A percentile compares a stretch with the other conserved stretches of the same genome.
These are phyloP conservation scores for Phenganax stokvisi DNA, from an alignment of 92 coral and sea anemone genomes.

Conservation along the genomic window DNA sequence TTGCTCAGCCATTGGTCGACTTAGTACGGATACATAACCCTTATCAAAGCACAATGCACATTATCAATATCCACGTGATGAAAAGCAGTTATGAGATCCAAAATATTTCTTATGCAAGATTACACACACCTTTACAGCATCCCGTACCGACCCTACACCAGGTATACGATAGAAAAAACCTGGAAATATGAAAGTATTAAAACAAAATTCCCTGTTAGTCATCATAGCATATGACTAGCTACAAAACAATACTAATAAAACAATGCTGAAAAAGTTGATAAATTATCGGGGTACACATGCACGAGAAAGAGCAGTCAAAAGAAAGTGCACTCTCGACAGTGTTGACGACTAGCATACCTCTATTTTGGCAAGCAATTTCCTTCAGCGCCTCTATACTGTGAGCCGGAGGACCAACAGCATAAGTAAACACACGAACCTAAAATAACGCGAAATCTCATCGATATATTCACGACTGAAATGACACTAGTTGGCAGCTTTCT, in stretches of 20 bases:
- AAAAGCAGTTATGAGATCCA: no score
- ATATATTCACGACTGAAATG: background rate
- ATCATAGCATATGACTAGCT: no score
- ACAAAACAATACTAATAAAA: no score
- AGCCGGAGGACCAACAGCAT: constrained; percentile 97
- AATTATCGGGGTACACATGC: no score
- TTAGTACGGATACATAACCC: constrained; percentile 79
- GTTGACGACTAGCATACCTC: constrained; percentile 53
- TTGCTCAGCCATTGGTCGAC: constrained; percentile 77
- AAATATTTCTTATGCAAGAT: no score
- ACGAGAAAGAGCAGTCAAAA: no score
- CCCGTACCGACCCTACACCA: constrained; percentile 92
- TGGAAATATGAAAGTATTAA: constrained; percentile 4
- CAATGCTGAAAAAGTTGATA: no score
- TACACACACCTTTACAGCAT: constrained; percentile 69
- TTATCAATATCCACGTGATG: background rate
- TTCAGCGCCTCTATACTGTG: constrained; percentile 76
- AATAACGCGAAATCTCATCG: background rate
- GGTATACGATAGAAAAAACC: constrained; percentile 84
- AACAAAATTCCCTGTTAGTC: background rate
- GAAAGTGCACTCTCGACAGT: no score
- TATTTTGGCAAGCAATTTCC: constrained; percentile 76
- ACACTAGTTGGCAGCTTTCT: no score
- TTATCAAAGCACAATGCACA: constrained; percentile 11
- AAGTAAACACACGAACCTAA: constrained; percentile 90